phyloP scores from a whole-genome alignment of 1,140 invertebrate genomes.

The Papilio helenus region DNA sequence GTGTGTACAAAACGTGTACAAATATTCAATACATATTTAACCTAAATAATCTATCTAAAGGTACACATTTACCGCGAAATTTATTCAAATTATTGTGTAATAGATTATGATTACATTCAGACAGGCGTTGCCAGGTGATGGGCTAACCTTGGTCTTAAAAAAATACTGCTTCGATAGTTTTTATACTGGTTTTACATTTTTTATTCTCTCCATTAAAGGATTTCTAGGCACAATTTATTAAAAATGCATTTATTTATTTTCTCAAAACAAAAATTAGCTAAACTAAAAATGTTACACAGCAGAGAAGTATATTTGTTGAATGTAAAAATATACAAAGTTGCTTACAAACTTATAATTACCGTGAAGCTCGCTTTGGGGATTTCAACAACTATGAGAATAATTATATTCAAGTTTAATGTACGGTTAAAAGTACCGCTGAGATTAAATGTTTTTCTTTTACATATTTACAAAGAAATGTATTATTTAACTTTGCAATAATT shows the following conservation, averaged over 20 bases:
- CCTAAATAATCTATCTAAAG: no score
- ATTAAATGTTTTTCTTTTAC: constrained; percentile 15
- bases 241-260: no score
- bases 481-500: not conserved
- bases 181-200: no score
- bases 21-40: not conserved
- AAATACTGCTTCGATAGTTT: no score
- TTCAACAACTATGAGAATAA: not conserved
- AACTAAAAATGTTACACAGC: not conserved
- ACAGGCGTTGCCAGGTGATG: no score
- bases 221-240: no score
- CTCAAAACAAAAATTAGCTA: no score
- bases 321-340: not conserved
- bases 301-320: not conserved
- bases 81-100: no score
- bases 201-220: no score
- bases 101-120: no score
- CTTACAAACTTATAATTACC: constrained; percentile 25
- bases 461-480: not conserved
- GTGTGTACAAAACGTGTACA: not conserved
- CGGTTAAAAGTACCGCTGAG: constrained; percentile 18
- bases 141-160: no score
- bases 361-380: constrained; percentile 11
- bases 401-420: constrained; percentile 26
- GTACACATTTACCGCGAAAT: no score